Percentiles rank a stretch among this genome's conserved stretches.
phyloP scores from a whole-genome alignment of 2,888 invertebrate genomes.

The Nymphalis c-album region DNA sequence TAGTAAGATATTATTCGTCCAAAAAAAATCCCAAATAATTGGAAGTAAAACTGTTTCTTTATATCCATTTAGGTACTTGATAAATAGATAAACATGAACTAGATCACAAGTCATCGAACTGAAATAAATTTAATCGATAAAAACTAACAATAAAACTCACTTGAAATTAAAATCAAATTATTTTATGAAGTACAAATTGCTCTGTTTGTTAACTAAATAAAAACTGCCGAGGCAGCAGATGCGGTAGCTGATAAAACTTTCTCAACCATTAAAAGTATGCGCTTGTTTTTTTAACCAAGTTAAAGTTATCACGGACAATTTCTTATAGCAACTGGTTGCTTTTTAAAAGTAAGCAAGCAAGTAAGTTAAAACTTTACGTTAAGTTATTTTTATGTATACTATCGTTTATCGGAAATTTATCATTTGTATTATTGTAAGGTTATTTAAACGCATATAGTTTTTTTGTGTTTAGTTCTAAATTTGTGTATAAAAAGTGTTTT shows the following conservation, averaged over 20 bases:
- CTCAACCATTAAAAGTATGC: constrained; percentile 14
- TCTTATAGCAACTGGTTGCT: constrained; percentile 3
- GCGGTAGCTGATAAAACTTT: constrained; percentile 5
- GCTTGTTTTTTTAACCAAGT: constrained; percentile 18
- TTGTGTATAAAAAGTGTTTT: no score
- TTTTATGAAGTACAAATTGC: constrained; percentile 6
- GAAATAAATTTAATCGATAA: background rate
- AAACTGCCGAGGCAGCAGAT: constrained; percentile 5
- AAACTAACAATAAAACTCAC: background rate
- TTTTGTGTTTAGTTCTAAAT: no score
- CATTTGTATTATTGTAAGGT: background rate
- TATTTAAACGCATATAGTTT: background rate
- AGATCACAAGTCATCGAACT: no score
- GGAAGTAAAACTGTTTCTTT: background rate
- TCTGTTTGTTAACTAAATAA: constrained; percentile 11
- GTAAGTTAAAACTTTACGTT: background rate
- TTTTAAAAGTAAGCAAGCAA: background rate
- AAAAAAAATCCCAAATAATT: background rate
- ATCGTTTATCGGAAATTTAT: no score
- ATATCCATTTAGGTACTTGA: background rate
- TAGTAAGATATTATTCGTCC: background rate
- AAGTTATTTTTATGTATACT: background rate
- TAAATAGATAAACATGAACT: no score
- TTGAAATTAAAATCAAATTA: constrained; percentile 3
- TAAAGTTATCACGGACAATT: constrained; percentile 14